A percentile compares a stretch with the other conserved stretches of the same genome.
Conservation (phyloP, 2,888 invertebrate species). For the Oxyteleia sp. region DNA sequence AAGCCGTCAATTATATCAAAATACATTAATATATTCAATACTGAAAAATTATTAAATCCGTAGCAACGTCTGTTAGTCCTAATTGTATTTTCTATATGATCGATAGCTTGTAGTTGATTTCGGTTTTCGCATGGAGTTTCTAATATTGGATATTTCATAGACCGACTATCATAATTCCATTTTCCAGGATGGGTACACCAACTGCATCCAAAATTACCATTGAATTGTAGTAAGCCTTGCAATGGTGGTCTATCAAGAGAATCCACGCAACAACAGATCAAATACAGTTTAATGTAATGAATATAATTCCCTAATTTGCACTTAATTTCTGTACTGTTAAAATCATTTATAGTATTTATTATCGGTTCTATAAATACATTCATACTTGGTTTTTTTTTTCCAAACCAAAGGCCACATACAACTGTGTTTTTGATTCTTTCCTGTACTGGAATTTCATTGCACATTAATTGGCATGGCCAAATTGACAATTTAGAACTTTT, state of each 20-base stretch:
- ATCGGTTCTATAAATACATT: conserved; percentile 46
- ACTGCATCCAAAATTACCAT: conserved; percentile 61
- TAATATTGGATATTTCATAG: conserved; percentile 36
- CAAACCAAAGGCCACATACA: conserved; percentile 49
- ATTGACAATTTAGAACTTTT: background rate
- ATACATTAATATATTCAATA: too few relatives aligned
- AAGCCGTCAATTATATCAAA: background rate
- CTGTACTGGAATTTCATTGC: background rate
- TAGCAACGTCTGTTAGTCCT: background rate
- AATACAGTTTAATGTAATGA: conserved; percentile 41
- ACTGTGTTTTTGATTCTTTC: conserved; percentile 4
- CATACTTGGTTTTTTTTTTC: conserved; percentile 43
- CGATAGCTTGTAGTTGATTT: background rate
- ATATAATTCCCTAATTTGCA: too few relatives aligned
- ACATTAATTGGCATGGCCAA: background rate
- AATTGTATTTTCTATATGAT: background rate
- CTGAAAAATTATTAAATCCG: background rate
- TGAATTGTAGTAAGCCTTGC: conserved; percentile 33
- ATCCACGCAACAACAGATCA: conserved; percentile 43
- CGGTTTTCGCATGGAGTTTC: background rate
- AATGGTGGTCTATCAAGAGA: conserved; percentile 50
- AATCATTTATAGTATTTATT: conserved; percentile 8
- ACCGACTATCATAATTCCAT: background rate
- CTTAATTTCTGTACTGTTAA: background rate
- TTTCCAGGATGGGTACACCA: conserved; percentile 54